Base-by-base conservation (phyloP, 2,797 vertebrate genomes). In the Eptatretus atami region DNA sequence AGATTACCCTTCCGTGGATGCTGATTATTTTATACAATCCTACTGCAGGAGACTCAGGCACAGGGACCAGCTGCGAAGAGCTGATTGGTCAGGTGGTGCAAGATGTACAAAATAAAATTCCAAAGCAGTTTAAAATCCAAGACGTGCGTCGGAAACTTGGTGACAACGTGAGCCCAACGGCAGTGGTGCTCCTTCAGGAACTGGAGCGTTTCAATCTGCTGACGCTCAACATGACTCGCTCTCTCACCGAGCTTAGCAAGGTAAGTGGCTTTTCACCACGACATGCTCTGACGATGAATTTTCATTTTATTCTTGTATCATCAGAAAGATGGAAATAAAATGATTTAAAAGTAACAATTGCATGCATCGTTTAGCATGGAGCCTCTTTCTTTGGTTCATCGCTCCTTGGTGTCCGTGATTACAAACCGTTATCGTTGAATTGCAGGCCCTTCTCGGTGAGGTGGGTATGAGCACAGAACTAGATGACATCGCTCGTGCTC, bases 401-500 rank as follows among this genome's bases (percentile, higher is more conserved):
- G 19, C 19, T 19, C 19, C 19, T 19, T 19, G 19, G 19, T 19
- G 19, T 19, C 19, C 19, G 19, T 19, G 19, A 19, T 19, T 19
- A 19, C 19, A 19, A 19, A 19, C 19, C 19, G 2, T 52, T 24
- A 11, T 3, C 63, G 52, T 66, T n/a, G 19, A 52, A n/a, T 53
- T 52, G 10, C 67, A 98, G 92, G 86, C 88, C 52, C 70, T 98
- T 73, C 80, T 83, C 3, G 92, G 88, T 53, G 85, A 95, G 31
- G 86, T 94, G 2, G 90, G 88, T 1, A 96, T 95, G 86, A 98
- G 87, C 80, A 84, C 67, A 6, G 87, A 94, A 68, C 70, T 94
- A 68, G 92, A 95, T 0, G 82, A 93, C 0, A 80, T 98, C 10
- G 80, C 84, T 63, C 74, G 73, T 60, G 80, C 90, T 1, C 80